Base-by-base conservation (phyloP, 1,140 invertebrate genomes). In the Caerostris darwini region DNA sequence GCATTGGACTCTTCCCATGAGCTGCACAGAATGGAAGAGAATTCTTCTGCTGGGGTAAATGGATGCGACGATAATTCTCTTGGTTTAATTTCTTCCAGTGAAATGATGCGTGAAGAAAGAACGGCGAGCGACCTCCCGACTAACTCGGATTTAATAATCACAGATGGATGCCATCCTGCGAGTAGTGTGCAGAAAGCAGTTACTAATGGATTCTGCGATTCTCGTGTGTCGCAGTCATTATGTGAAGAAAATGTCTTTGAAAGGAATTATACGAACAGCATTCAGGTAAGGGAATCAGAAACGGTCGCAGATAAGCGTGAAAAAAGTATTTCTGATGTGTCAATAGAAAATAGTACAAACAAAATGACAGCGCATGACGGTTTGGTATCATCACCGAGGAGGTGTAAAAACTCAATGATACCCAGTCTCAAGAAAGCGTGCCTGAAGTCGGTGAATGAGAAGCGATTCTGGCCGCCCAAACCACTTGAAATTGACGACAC, bases 381-480 rank as follows among this genome's bases (percentile, higher is more conserved):
- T 5, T 12, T 17, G 8, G 12, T 50, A 34, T 34, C 19, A 7
- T 8, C 3, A 50, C 71, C 14, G 12, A 67, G 59, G 14, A 54
- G 12, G 57, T 5, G 19, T 17, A 88, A 88, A 64, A 17, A n/a
- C n/a, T 88, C 86, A 7, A 64, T 88, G 86, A 88, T 88, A 12
- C 86, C 86, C 7, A 64, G 86, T 64, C 19, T 88, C 3, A 88
- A 88, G 54, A 88, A 88, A 19, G 5, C 10, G 3, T 85, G 17
- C 7, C 34, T 14, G 12, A n/a, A 67, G 61, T 5, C 69, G 8
- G 71, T 53, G 10, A 12, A 10, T 53, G 71, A 53, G 53, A 50
- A 53, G 71, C 69, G 10, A 34, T 12, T 34, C 5, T n/a, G 5
- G 64, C 6, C 64, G 17, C 19, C 10, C 6, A 77, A 53, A 53